Base-by-base conservation (phyloP, 1,140 invertebrate genomes). In the Monomorium pharaonis region DNA sequence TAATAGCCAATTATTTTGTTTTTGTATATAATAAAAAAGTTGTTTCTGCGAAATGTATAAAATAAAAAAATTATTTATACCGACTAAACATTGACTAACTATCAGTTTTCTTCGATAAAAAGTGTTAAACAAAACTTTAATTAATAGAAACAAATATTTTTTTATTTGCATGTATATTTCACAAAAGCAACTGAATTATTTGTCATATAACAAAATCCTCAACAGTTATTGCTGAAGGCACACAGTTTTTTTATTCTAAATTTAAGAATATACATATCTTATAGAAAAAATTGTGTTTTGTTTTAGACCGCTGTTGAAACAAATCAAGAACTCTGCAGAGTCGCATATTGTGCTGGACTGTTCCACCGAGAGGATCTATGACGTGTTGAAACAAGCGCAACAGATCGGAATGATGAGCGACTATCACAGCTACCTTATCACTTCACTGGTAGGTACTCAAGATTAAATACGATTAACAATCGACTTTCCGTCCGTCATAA, bases 381-480 rank as follows among this genome's bases (percentile, higher is more conserved):
- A 97, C 74, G 97, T 98, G 9, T 94, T 99, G 58, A 98, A 98
- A 92, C 98, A 99, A 95, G 98, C 98, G 3, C 98, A 99, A 95
- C 98, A 99, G 95, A 98, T 99, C 69, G 98, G 98, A 51, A 98
- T 99, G 97, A 98, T 99, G 97, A 98, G 98, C 54, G 98, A 98
- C 93, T 98, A 98, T 92, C 98, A 98, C 92, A 98, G 97, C 93
- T 99, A 98, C 94, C 96, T 99, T 87, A 98, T 99, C 49, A 98
- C 98, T 1, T 98, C 98, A 5, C 93, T 98, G 95, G 98, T 98
- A 95, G 96, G 96, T 93, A 69, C 33, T 80, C 76, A 42, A 77
- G 87, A 91, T 90, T 89, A 90, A 90, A 87, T 67, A 69, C 54
- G 78, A 90, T 91, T 89, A 87, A 81, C 67, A 54, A 21, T 72